Evolutionary conservation across 1,140 invertebrate genomes (phyloP).

Genomic region (Aphaenogaster floridana): DNA sequence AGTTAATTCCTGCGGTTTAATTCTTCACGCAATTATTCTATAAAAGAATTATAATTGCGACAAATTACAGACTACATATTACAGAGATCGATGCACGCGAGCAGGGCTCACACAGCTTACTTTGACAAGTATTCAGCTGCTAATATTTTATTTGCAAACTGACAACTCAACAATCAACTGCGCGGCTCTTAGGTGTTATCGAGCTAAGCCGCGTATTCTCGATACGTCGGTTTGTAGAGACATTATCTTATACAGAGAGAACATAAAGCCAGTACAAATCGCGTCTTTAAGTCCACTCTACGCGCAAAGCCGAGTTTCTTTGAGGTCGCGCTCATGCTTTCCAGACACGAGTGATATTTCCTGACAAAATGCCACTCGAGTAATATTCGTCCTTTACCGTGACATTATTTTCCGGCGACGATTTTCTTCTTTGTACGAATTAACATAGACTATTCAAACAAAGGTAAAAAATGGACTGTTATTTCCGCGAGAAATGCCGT

Average conservation of each 20-base stretch:
- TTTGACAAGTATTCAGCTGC: slow-evolving; percentile 3
- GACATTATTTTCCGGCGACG: slow-evolving; percentile 14
- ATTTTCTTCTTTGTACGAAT: slow-evolving; percentile 22
- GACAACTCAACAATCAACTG: slow-evolving; percentile 35
- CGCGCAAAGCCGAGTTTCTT: slow-evolving; percentile 26
- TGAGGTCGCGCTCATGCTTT: slow-evolving; percentile 39
- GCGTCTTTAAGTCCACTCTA: background rate
- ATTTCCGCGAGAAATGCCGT: slow-evolving; percentile 17
- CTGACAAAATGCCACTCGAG: background rate
- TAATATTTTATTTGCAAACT: slow-evolving; percentile 30
- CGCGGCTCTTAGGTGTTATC: slow-evolving; percentile 2
- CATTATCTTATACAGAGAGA: slow-evolving; percentile 47
- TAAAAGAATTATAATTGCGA: slow-evolving; percentile 15
- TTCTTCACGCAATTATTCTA: background rate
- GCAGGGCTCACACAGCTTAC: background rate
- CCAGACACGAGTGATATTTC: slow-evolving; percentile 34
- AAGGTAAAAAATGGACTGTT: slow-evolving; percentile 13
- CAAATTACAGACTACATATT: background rate
- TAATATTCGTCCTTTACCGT: background rate
- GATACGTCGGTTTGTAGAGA: slow-evolving; percentile 36
- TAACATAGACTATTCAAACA: slow-evolving; percentile 5
- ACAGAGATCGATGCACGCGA: slow-evolving; percentile 1
- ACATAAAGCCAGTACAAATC: background rate
- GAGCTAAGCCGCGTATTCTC: slow-evolving; percentile 31
- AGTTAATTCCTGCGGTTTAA: slow-evolving; percentile 16